These are phyloP conservation scores for Gallinago solitaria DNA, from an alignment of 2,797 vertebrate genomes.

Conservation along the genomic window DNA sequence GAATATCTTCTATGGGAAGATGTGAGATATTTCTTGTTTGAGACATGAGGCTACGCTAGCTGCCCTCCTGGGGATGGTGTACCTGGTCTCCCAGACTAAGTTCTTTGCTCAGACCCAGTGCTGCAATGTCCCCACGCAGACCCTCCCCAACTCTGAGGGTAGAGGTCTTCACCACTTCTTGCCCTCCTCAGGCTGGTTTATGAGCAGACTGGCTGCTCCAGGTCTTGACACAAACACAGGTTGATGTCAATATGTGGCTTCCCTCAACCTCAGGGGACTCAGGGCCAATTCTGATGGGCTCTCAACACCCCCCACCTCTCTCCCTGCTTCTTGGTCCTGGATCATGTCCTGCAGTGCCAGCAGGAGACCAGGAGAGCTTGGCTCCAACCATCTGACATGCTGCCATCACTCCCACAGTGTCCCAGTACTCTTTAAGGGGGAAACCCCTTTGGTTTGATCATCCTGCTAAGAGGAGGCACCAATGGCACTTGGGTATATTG, in stretches of 20 bases:
- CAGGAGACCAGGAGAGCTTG: not conserved
- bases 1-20: not conserved
- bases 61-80: not conserved
- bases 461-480: not conserved
- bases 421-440: too few relatives aligned
- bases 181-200: not conserved
- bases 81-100: not conserved
- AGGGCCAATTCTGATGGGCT: not conserved
- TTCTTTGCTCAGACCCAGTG: not conserved
- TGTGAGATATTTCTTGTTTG: rapidly evolving
- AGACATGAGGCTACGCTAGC: rapidly evolving
- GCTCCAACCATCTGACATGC: not conserved
- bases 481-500: too few relatives aligned
- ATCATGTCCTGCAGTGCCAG: not conserved
- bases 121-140: not conserved
- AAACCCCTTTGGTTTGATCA: not conserved
- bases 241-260: not conserved
- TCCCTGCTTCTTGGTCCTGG: not conserved
- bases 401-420: not conserved
- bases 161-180: not conserved
- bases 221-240: not conserved
- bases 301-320: rapidly evolving
- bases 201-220: not conserved
- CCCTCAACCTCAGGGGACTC: not conserved
- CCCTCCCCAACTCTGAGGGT: not conserved